Evolutionary conservation across 2,888 invertebrate species (phyloP).

Genomic region (Cremastobaeus sp.): DNA sequence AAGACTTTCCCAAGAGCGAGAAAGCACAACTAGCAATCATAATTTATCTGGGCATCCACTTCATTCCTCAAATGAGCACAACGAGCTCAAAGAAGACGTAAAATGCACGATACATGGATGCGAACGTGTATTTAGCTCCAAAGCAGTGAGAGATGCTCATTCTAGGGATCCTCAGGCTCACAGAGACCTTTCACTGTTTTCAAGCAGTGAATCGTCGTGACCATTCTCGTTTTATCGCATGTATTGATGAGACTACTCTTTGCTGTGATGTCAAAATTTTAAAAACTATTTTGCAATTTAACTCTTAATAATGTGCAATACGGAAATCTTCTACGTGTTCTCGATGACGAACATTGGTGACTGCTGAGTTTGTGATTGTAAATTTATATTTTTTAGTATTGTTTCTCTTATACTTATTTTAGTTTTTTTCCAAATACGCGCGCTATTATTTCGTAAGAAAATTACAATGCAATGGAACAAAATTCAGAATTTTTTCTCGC

Average conservation of each 20-base stretch:
- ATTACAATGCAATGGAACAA: too few relatives aligned
- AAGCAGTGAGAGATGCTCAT: constrained; percentile 88
- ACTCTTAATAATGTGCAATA: constrained; percentile 61
- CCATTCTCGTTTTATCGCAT: constrained; percentile 69
- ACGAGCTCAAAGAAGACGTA: constrained; percentile 81
- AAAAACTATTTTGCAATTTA: constrained; percentile 56
- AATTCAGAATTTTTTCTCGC: too few relatives aligned
- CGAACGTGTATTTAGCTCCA: constrained; percentile 87
- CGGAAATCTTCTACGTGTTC: constrained; percentile 42
- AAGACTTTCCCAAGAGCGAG: constrained; percentile 69
- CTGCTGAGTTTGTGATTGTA: constrained; percentile 53
- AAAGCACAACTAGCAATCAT: constrained; percentile 40
- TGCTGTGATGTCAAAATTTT: constrained; percentile 74
- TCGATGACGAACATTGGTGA: constrained; percentile 40
- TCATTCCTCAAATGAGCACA: constrained; percentile 64
- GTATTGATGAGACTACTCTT: constrained; percentile 66
- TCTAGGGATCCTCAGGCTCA: constrained; percentile 79
- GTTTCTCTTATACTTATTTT: neutral
- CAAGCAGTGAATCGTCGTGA: constrained; percentile 75
- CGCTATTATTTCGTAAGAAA: constrained; percentile 65
- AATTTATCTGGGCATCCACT: constrained; percentile 70
- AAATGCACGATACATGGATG: constrained; percentile 88
- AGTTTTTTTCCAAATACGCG: constrained; percentile 7
- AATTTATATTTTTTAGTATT: constrained; percentile 30
- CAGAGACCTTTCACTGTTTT: constrained; percentile 70